Evolutionary conservation across 2,113 vertebrate genomes (phyloP), one percentile per base, ranked within the genome.

Genomic region (Gallinago media): DNA sequence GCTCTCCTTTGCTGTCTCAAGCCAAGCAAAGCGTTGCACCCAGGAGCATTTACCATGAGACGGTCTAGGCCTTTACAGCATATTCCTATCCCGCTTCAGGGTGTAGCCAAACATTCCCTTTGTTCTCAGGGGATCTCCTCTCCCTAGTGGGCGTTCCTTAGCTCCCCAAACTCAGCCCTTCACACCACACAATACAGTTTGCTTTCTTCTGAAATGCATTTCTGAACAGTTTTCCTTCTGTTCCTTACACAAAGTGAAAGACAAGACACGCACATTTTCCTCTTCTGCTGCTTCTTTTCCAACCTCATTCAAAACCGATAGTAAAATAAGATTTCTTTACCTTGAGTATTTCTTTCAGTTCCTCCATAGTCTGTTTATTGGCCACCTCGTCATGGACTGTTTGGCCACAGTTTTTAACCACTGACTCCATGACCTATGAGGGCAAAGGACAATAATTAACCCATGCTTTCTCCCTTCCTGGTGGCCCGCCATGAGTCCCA

Each of bases 331-430:
- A 56, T 14, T 8, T 0, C 2, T 56, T 65, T 95, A 99, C 99
- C 99, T 99, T 99, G 8, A 99, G 97, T 36, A 99, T 98, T 54
- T 99, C 99, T 94, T 99, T 99, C 46, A 99, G 98, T 72, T 99
- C 99, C 95, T 99, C 99, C 99, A 99, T 99, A 3, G 99, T 99
- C 97, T 99, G 99, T 86, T 99, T 99, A 97, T 99, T 99, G 11
- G 99, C 99, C 92, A 99, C 99, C 96, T 99, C 99, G 6, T 99
- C 99, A 1, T 99, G 99, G 63, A 99, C 97, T 0, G 99, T 99
- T 94, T 99, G 99, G 15, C 99, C 99, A 62, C 99, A 99, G 97
- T 99, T 99, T 98, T 99, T 99, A 87, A 99, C 99, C 75, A 99
- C 99, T 0, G 99, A 99, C 96, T 99, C 99, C 97, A 99, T 98